Conservation (phyloP, 2,113 vertebrate species). For the Pteropus alecto region DNA sequence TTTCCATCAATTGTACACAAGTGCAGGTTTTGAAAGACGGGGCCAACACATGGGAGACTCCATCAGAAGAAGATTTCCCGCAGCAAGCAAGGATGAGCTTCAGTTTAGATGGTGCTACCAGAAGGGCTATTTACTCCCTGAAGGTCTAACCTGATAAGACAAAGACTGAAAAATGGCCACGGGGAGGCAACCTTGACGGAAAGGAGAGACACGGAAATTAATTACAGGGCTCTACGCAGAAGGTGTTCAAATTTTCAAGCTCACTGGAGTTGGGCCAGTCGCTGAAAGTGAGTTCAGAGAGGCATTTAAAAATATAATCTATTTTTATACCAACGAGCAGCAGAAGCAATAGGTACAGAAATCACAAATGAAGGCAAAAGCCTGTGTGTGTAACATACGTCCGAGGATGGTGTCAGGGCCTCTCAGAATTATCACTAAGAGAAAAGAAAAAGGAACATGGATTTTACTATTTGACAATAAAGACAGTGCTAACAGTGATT, state of each 20-base stretch:
- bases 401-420: background rate
- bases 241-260: background rate
- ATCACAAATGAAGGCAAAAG: slow-evolving; percentile 1
- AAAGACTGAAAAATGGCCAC: background rate
- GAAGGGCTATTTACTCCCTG: background rate
- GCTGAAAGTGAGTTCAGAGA: background rate
- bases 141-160: background rate
- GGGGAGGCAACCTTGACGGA: background rate
- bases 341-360: background rate
- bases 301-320: background rate
- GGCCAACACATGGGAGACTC: accelerated
- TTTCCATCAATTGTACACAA: background rate
- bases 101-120: accelerated
- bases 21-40: background rate
- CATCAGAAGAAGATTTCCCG: background rate
- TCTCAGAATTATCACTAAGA: background rate
- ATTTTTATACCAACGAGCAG: background rate
- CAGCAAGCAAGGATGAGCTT: background rate
- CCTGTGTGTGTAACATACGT: accelerated
- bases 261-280: background rate
- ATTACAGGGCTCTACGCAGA: background rate
- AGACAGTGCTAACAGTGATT: background rate
- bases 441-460: background rate
- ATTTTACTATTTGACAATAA: slow-evolving; percentile 29
- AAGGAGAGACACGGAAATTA: background rate